Percentiles rank a stretch among this genome's conserved stretches.
Conservation (phyloP, 2,888 invertebrate species). For the Campaea margaritaria region DNA sequence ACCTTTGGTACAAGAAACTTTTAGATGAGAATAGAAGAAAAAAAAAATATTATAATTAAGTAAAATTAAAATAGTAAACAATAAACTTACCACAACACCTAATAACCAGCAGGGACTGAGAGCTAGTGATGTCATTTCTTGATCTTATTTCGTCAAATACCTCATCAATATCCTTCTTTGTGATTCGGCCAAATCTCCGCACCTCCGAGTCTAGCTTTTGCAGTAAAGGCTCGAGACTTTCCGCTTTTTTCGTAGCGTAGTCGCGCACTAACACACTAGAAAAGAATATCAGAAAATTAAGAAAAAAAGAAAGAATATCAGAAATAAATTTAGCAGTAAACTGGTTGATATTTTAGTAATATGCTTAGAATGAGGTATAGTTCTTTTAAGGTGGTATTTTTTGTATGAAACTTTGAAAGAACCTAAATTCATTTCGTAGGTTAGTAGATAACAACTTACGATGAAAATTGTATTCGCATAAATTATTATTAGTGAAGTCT, state of each 20-base stretch:
- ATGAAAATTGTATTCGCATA: no score
- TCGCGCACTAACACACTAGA: slow-evolving; percentile 85
- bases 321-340: no score
- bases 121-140: slow-evolving; percentile 89
- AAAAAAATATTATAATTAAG: no score
- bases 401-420: no score
- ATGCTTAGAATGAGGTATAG: background rate
- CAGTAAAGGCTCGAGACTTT: slow-evolving; percentile 87
- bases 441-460: no score
- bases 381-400: background rate
- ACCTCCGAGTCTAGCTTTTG: slow-evolving; percentile 89
- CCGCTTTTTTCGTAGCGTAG: slow-evolving; percentile 84
- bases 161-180: slow-evolving; percentile 90
- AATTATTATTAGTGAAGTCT: no score
- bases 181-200: slow-evolving; percentile 89
- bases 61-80: background rate
- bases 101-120: slow-evolving; percentile 91
- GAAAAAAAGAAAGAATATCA: slow-evolving; percentile 28
- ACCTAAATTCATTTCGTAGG: no score
- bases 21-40: no score
- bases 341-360: no score
- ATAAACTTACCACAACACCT: slow-evolving; percentile 89
- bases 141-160: slow-evolving; percentile 90
- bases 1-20: no score
- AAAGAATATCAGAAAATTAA: slow-evolving; percentile 16